Conservation (phyloP, 2,888 invertebrate genomes). For the Drosophila kambysellisi region DNA sequence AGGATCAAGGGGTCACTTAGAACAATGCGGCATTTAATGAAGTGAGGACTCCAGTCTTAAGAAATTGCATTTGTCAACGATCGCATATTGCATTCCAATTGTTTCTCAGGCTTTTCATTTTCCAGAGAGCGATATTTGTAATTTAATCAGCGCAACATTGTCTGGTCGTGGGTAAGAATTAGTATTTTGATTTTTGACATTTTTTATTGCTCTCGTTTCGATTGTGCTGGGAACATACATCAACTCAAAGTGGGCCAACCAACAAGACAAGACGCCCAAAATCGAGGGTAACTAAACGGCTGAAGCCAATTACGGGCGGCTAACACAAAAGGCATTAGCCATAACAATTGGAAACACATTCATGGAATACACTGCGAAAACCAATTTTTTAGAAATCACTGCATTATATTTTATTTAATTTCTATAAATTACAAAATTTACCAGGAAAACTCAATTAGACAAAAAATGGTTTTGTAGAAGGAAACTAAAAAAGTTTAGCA, state of each 20-base stretch:
- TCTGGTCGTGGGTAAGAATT: slow-evolving; percentile 26
- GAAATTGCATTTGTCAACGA: slow-evolving; percentile 65
- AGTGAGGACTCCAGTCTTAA: slow-evolving; percentile 3
- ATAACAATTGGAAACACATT: slow-evolving; percentile 20
- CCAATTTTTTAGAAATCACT: background rate
- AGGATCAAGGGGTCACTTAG: slow-evolving; percentile 72
- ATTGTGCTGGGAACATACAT: slow-evolving; percentile 18
- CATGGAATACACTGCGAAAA: background rate
- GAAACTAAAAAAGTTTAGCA: background rate
- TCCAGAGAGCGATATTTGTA: slow-evolving; percentile 46
- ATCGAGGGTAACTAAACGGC: slow-evolving; percentile 12
- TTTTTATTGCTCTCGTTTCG: slow-evolving; percentile 57
- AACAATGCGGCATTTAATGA: slow-evolving; percentile 70
- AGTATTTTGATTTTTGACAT: slow-evolving; percentile 36
- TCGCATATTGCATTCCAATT: slow-evolving; percentile 11
- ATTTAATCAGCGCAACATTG: slow-evolving; percentile 72
- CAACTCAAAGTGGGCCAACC: slow-evolving; percentile 45
- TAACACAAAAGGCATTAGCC: slow-evolving; percentile 37
- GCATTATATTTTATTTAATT: too few species aligned
- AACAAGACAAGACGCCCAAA: slow-evolving; percentile 2
- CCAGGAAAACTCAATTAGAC: background rate
- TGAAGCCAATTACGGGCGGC: slow-evolving; percentile 38
- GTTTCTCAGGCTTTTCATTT: slow-evolving; percentile 39
- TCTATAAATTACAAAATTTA: too few species aligned
- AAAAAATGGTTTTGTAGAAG: background rate